Base-by-base conservation (phyloP, 1,140 invertebrate genomes). In the Ips nitidus region DNA sequence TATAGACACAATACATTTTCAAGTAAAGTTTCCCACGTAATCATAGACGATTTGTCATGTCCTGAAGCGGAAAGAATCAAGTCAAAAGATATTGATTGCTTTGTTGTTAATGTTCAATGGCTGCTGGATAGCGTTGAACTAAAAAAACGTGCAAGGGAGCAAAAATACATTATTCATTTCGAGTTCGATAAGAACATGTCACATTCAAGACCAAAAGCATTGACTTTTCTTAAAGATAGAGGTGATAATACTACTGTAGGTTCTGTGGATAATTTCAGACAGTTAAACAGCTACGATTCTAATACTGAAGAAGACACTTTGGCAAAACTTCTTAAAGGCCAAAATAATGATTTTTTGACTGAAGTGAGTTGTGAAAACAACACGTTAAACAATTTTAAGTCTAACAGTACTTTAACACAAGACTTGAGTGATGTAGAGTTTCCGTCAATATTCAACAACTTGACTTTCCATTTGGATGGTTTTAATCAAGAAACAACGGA, bases 21-120 rank as follows among this genome's bases (percentile, higher is more conserved):
- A 71, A 90, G 90, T 60, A 84, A 88, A 72, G 84, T 96, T 3
- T 92, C 93, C 0, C 94, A 96, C 80, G 87, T 93, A 41, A 84
- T 94, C 38, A 83, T 93, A 37, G 90, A 89, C 1, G 86, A 91
- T 72, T 63, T 81, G 45, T 81, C 82, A 2, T 72, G 75, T 22
- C 71, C 75, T 37, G 85, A 87, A 74, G 73, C 86, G 2, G 82
- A 81, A 75, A 8, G 76, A 22, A 80, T 86, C 3, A 74, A 80
- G 61, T 75, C 74, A 2, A 81, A 79, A 76, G 75, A 76, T 65
- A 74, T 77, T 40, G 77, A 79, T 79, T 84, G 80, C 66, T 58
- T 86, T 73, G 82, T 93, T 53, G 86, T 95, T 1, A 86, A 81
- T 50, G 41, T 89, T 52, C 81, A 86, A 8, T 95, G 94, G 94